A percentile compares a stretch with the other conserved stretches of the same genome.
These are phyloP conservation scores for Eupithecia inturbata DNA, from an alignment of 2,888 invertebrate genomes.

Conservation along the genomic window DNA sequence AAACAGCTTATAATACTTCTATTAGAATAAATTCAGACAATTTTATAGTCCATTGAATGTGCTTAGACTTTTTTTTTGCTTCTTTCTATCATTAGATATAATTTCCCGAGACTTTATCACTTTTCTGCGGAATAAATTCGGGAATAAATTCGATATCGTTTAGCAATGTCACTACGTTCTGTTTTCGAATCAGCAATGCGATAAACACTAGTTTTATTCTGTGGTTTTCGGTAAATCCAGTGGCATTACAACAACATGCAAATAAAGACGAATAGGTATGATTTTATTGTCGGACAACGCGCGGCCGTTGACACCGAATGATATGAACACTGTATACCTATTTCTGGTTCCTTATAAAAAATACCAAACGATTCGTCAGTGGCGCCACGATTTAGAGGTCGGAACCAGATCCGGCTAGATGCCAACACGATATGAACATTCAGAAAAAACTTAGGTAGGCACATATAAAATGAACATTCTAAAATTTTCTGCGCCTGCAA, in stretches of 20 bases:
- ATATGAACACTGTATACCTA: constrained; percentile 32
- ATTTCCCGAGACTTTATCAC: background rate
- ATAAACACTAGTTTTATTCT: constrained; percentile 26
- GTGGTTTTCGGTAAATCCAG: constrained; percentile 55
- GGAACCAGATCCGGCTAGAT: constrained; percentile 58
- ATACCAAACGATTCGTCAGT: constrained; percentile 60
- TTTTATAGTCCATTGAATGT: no score
- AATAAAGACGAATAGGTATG: constrained; percentile 64
- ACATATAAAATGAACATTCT: constrained; percentile 19
- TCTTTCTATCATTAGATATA: background rate
- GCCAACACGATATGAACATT: constrained; percentile 40
- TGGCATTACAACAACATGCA: constrained; percentile 64
- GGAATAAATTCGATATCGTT: background rate
- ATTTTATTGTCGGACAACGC: constrained; percentile 60
- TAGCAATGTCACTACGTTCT: constrained; percentile 7
- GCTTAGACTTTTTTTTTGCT: background rate
- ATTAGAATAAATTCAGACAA: no score
- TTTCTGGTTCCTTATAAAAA: constrained; percentile 51
- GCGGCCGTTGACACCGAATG: constrained; percentile 67
- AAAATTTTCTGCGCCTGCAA: constrained; percentile 36
- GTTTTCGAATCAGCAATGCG: constrained; percentile 20
- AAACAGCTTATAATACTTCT: background rate
- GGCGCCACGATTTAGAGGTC: constrained; percentile 67
- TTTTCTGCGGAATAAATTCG: background rate
- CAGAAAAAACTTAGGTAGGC: constrained; percentile 36